Evolutionary conservation across 2,113 vertebrate species (phyloP), one percentile per base, ranked within the genome.

Genomic region (Lophochroa leadbeateri): DNA sequence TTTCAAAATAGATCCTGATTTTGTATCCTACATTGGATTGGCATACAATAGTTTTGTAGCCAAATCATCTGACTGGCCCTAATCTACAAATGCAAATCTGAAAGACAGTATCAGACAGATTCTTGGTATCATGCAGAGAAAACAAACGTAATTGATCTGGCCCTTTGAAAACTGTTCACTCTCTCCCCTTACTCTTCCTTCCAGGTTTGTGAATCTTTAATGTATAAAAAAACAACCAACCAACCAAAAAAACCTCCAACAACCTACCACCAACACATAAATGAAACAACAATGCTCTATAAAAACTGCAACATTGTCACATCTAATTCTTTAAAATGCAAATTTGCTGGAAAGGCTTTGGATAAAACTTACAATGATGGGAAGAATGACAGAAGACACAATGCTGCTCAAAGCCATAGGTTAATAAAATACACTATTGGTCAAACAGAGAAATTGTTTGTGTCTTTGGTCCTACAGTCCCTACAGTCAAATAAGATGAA

Each of bases 401-500:
- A 61, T 14, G 11, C 50, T 90, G 68, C 53, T 85, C 82, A 24
- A 95, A 96, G 92, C 68, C 55, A 69, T 11, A 77, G 17, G 25
- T 81, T 93, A 88, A 71, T 91, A 92, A 92, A 96, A 89, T 65
- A 82, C 24, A 86, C 33, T 80, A 85, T 31, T 53, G 23, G 20
- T 90, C 80, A 90, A 94, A 89, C 44, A 43, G 16, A 97, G 55
- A 91, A 81, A 78, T 65, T 67, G 31, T 80, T 86, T 6, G 4
- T 82, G 58, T 76, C 82, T 94, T 78, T 49, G 31, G 43, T 87
- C 49, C 41, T 41, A 52, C 50, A 50, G 43, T 49, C 49, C 47
- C 37, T 46, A 49, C 24, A 60, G 61, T 90, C 23, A 94, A 92
- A 57, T 57, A 74, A 94, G 67, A 90, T 17, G 11, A 96, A 92